Evolutionary conservation across 2,888 invertebrate species (phyloP), one percentile per base, ranked within the genome.

Genomic region (Nipponacmea schrenckii): DNA sequence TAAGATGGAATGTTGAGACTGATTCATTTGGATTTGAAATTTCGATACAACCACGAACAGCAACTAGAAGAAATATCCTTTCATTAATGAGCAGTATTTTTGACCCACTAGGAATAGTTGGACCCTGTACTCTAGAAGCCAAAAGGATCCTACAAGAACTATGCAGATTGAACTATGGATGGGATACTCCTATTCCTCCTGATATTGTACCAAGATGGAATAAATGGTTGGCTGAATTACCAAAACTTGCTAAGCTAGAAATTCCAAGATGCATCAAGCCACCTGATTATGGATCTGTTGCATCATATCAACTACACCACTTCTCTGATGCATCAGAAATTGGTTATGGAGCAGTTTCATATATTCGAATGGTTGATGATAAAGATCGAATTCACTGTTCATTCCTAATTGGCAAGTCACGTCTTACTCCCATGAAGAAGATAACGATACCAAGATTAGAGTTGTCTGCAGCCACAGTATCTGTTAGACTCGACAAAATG

Each of bases 11-110:
- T 62, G 64, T 64, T 8, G 68, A 69, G 14, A 45, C 66, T 8
- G 76, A 74, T 67, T 17, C 14, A n/a, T 75, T 79, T 63, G 56
- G 70, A 1, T 77, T 73, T 50, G 67, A 39, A 5, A 65, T 68
- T 56, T 7, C 46, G 1, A 50, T 65, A 1, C 50, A 71, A n/a
- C 26, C 24, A 7, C 45, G 14, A 20, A 5, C 44, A 46, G 71
- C 24, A 62, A 66, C 20, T 50, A 66, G 62, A 44, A 45, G 46
- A 14, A 46, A 26, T 45, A 44, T 44, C 8, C 24, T 44, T 8
- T 14, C 15, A 56, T 27, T 68, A 26, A 45, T 24, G 44, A 50
- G 39, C n/a, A n/a, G n/a, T n/a, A n/a, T n/a, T n/a, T n/a, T n/a
- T n/a, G n/a, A n/a, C n/a, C n/a, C n/a, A n/a, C n/a, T n/a, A n/a